Evolutionary conservation across 2,888 invertebrate species (phyloP).

Genomic region (Nymphalis c-album): DNA sequence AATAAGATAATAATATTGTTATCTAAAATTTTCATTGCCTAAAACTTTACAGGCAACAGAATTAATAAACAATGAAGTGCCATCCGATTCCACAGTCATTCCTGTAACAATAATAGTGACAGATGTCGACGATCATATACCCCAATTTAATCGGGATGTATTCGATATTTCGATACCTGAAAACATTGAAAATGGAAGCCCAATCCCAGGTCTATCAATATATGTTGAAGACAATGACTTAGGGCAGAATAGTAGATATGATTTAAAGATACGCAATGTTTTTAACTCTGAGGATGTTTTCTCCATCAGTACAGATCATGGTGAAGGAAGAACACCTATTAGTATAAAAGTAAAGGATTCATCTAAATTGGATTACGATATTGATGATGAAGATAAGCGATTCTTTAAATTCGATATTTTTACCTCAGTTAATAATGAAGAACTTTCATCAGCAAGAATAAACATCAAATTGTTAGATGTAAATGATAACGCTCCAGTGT

Average conservation of each 20-base stretch:
- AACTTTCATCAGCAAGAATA: slow-evolving; percentile 82
- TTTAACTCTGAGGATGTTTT: slow-evolving; percentile 82
- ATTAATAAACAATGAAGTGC: slow-evolving; percentile 85
- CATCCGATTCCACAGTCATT: slow-evolving; percentile 85
- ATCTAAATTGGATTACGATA: slow-evolving; percentile 86
- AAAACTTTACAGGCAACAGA: slow-evolving; percentile 83
- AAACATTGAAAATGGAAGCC: slow-evolving; percentile 86
- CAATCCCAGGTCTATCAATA: slow-evolving; percentile 86
- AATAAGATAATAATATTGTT: no score
- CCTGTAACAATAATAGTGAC: slow-evolving; percentile 89
- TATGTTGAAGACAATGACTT: slow-evolving; percentile 88
- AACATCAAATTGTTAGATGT: slow-evolving; percentile 86
- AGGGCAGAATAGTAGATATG: slow-evolving; percentile 87
- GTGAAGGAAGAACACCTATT: slow-evolving; percentile 87
- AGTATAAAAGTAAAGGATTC: slow-evolving; percentile 86
- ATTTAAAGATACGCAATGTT: slow-evolving; percentile 82
- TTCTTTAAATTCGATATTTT: slow-evolving; percentile 86
- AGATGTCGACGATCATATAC: slow-evolving; percentile 89
- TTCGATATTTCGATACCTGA: slow-evolving; percentile 88
- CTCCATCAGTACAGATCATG: slow-evolving; percentile 84
- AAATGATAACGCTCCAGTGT: slow-evolving; percentile 90
- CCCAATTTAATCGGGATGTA: slow-evolving; percentile 84
- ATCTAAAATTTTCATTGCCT: background rate
- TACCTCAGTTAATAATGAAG: slow-evolving; percentile 78
- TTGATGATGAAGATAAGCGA: slow-evolving; percentile 80